Evolutionary conservation across 2,113 vertebrate genomes (phyloP).

Genomic region (Ondatra zibethicus): DNA sequence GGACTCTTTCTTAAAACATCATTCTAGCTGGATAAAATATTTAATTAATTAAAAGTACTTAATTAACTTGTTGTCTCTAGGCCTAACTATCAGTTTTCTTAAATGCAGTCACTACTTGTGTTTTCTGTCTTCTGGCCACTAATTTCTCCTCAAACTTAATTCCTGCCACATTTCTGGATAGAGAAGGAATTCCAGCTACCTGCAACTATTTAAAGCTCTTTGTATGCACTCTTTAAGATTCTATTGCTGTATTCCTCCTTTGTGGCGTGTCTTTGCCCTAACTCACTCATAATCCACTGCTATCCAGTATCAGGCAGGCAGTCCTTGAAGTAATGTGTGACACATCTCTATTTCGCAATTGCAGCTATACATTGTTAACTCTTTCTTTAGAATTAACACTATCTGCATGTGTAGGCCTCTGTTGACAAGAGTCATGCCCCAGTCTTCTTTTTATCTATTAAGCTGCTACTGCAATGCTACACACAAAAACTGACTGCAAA

Average conservation of each 20-base stretch:
- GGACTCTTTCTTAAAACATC: neutral
- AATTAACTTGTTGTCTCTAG: neutral
- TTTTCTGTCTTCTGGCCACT: neutral
- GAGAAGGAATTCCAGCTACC: neutral
- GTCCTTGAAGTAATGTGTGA: neutral
- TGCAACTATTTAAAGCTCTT: neutral
- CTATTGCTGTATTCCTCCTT: neutral
- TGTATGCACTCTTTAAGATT: slow-evolving; percentile 28
- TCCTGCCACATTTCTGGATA: neutral
- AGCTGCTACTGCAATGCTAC: neutral
- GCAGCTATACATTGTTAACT: neutral
- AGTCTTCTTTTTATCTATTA: neutral
- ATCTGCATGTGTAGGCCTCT: neutral
- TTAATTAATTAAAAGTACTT: neutral
- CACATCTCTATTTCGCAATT: neutral
- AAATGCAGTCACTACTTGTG: neutral
- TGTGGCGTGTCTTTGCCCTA: slow-evolving; percentile 8
- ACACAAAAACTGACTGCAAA: neutral
- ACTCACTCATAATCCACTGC: neutral
- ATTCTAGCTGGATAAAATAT: neutral
- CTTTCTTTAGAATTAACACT: neutral
- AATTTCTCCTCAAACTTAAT: neutral
- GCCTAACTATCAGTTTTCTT: neutral
- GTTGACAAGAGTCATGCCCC: neutral
- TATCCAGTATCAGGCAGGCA: slow-evolving; percentile 17